Conservation (phyloP, 2,797 vertebrate genomes). For the Gephyroberyx darwinii region DNA sequence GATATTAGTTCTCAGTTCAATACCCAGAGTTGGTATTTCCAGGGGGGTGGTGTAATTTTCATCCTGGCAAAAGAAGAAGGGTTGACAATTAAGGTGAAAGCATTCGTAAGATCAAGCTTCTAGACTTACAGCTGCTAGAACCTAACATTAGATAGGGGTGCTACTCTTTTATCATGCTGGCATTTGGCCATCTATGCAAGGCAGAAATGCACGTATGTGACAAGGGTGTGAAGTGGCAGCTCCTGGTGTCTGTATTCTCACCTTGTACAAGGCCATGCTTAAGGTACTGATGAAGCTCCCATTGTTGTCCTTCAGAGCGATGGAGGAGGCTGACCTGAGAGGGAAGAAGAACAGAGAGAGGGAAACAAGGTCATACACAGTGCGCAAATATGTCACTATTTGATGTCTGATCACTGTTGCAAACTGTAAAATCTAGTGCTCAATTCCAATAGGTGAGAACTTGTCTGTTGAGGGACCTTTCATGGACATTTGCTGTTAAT, state of each 20-base stretch:
- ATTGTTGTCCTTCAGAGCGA: constrained; percentile 80
- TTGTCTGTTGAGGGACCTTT: too few species aligned
- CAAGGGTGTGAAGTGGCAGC: constrained; percentile 4
- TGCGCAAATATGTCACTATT: not conserved
- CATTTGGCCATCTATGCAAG: not conserved
- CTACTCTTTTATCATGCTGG: not conserved
- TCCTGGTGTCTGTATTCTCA: constrained; percentile 43
- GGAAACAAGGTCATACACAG: constrained; percentile 1
- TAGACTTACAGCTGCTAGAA: constrained; percentile 8
- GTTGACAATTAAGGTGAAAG: not conserved
- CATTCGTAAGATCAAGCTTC: constrained; percentile 1
- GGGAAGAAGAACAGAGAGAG: constrained; percentile 11
- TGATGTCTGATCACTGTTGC: too few species aligned
- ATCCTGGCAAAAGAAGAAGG: constrained; percentile 67
- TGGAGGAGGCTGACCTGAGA: constrained; percentile 75
- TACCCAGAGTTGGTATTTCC: constrained; percentile 70
- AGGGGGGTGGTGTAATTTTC: constrained; percentile 68
- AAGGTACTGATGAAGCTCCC: constrained; percentile 83
- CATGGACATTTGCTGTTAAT: not conserved
- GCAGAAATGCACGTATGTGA: not conserved
- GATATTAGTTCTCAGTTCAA: constrained; percentile 74
- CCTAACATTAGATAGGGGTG: not conserved
- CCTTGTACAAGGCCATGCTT: constrained; percentile 75
- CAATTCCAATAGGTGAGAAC: too few species aligned
- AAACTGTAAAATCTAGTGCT: too few species aligned